A percentile compares a stretch with the other conserved stretches of the same genome.
These are phyloP conservation scores for Penaeus indicus DNA, from an alignment of 1,140 invertebrate species.

Conservation along the genomic window DNA sequence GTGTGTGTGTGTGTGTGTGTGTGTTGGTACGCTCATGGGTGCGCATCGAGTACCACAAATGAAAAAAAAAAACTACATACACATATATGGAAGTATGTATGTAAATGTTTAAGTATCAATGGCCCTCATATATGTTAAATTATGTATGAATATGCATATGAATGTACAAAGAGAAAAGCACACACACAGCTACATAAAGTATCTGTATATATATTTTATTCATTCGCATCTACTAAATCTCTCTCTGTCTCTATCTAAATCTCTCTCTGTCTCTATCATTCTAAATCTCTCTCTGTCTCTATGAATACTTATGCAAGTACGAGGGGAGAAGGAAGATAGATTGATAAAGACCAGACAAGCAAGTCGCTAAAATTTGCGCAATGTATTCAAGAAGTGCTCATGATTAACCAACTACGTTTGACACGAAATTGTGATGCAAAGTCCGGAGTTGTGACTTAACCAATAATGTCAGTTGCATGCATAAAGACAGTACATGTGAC, in stretches of 20 bases:
- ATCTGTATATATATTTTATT: neutral
- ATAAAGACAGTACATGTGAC: no score
- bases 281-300: neutral
- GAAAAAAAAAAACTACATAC: neutral
- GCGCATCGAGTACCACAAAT: no score
- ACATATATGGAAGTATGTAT: constrained; percentile 36
- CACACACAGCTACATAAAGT: neutral
- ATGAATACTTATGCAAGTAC: no score
- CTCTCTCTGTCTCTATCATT: no score
- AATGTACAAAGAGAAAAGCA: neutral
- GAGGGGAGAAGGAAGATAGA: constrained; percentile 21
- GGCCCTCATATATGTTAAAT: neutral
- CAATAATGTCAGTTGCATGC: no score
- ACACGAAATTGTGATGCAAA: no score
- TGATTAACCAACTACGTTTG: no score
- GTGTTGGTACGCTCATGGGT: constrained; percentile 29
- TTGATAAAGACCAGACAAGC: neutral
- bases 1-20: constrained; percentile 46
- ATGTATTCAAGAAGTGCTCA: no score
- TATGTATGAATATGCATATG: neutral
- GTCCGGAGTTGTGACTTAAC: no score
- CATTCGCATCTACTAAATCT: neutral
- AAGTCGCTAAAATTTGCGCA: no score
- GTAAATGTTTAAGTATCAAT: neutral
- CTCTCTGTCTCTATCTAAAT: no score